Base-by-base conservation (phyloP, 1,140 invertebrate genomes). In the Palaemon carinicauda region DNA sequence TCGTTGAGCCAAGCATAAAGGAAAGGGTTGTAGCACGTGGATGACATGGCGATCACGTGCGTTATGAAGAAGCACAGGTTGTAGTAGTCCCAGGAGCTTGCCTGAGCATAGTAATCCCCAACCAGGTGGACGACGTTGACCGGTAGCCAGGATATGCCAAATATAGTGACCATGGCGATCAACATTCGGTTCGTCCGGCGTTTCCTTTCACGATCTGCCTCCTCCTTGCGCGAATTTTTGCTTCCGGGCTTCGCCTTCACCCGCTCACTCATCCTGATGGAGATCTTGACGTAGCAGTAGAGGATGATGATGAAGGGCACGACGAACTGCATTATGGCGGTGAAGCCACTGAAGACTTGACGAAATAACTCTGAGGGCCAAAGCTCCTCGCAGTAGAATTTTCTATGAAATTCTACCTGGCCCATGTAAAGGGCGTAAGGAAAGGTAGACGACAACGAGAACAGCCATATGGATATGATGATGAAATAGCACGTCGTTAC, bases 1-100 rank as follows among this genome's bases (percentile, higher is more conserved):
- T 99, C 98, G 92, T 99, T 99, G 92, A 99, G 95, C 97, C 98
- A 99, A 69, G 98, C 98, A 92, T 99, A 99, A 5, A 99, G 93
- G 89, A 99, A 95, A 19, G 90, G 90, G 88, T 90, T 90, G 82
- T 90, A 90, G 82, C 90, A 90, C 17, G 90, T 90, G 17, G 90
- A 90, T n/a, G 90, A 91, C 94, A 99, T 98, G 54, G 97, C 98
- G 87, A 99, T 94, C 10, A 97, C 95, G 91, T 99, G 98, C 3
- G 96, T 94, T 56, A 96, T 92, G 91, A 99, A 97, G 92, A 99
- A 95, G 90, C 94, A 94, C 0, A 98, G 91, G 78, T 95, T 95
- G 91, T 97, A 97, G 91, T 96, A 98, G 31, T 94, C 93, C 96
- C 96, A 97, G 3, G 93, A 93, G 90, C 95, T 94, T 86, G 98